Base-by-base conservation (phyloP, 1,140 invertebrate genomes). In the Sitophilus oryzae region DNA sequence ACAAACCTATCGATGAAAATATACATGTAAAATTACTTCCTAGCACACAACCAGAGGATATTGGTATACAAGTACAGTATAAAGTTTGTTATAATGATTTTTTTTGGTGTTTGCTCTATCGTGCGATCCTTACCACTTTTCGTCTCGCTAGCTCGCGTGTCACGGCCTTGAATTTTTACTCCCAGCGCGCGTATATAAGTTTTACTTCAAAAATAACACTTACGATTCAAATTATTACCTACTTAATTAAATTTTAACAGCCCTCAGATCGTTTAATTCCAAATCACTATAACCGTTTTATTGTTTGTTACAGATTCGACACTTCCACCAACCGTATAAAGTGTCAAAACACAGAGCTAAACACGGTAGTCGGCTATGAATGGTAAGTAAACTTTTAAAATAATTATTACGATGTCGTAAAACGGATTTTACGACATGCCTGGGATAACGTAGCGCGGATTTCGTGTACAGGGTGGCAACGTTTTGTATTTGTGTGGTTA, bases 301-400 rank as follows among this genome's bases (percentile, higher is more conserved):
- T 56, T 47, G 36, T 44, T 14, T 50, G 44, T 56, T 56, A 36
- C 54, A 56, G 54, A 44, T 43, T 44, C 22, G 34, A 34, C 47
- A 51, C 21, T 14, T 25, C 5, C 19, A n/a, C 14, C n/a, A n/a
- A n/a, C n/a, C n/a, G n/a, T n/a, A n/a, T n/a, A n/a, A 42, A 21
- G 10, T 25, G 48, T 51, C 18, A 40, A 23, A 34, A n/a, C n/a
- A n/a, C n/a, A 9, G 38, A 14, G 41, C 38, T 52, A 44, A 52
- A 22, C 50, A 3, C 50, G 25, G 30, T 37, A 52, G 40, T 52
- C 6, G 25, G 44, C 41, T 14, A 44, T 44, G 44, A 36, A 52
- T 45, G 50, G 50, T 52, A 37, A 52, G 50, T 52, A 44, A 43
- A 51, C 34, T 53, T 53, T 53, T 21, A 36, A 44, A 53, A 53